Evolutionary conservation across 2,797 vertebrate genomes (phyloP), one percentile per base, ranked within the genome.

Genomic region (Pteropus rufus): DNA sequence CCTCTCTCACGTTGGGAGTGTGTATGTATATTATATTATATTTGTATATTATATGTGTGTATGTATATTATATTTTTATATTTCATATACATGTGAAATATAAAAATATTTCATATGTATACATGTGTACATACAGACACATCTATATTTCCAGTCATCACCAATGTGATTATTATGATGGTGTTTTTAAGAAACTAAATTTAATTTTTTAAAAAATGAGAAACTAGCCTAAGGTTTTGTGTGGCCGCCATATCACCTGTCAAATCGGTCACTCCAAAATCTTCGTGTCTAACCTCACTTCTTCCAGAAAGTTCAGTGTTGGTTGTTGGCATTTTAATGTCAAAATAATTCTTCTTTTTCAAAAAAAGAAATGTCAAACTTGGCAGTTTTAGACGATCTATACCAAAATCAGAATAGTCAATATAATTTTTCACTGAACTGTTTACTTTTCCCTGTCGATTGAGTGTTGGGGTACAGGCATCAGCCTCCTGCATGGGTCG

Each of bases 131-230:
- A 0, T 24, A 7, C 19, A 34, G 23, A 10, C 14, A 58, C 4
- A 15, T 16, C 49, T 49, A 5, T 49, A 49, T 16, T 49, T 16
- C 49, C 49, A 49, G 15, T 49, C 49, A 16, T 16, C 49, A 49
- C 29, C 56, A 12, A 29, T 81, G 80, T 76, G 65, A 90, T 52
- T 82, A 34, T 65, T 54, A 36, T 24, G 21, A 31, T 10, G 49
- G 7, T 56, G 8, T 67, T 62, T 85, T 94, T 34, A 75, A 70
- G 64, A 76, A 89, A 81, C 56, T 6, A 41, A 85, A 89, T 70
- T 10, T 52, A 26, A 67, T 46, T 46, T 46, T 4, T 18, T 3
- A 84, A 94, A 60, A 18, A 49, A 54, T 76, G 29, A 72, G 34
- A 88, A 80, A 10, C 12, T 7, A 10, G 12, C 58, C 4, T 65